These are phyloP conservation scores for Tigriopus californicus DNA, from an alignment of 2,888 invertebrate genomes.

Conservation along the genomic window DNA sequence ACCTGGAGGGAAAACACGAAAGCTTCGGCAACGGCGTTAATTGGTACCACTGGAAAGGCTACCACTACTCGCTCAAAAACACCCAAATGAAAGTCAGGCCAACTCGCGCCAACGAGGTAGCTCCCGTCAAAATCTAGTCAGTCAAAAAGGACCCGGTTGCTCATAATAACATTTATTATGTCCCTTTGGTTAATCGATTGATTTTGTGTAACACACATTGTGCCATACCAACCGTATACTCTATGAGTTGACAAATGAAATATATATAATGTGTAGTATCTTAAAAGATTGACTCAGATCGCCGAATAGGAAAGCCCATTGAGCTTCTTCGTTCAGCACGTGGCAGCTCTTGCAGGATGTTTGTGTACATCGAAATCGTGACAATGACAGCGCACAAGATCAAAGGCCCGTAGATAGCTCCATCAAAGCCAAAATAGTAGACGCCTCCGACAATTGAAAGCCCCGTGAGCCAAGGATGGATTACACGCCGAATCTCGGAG, in stretches of 20 bases:
- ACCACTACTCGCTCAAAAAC: constrained; percentile 22
- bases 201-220: no score
- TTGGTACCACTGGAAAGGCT: constrained; percentile 22
- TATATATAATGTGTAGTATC: no score
- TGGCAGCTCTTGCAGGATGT: constrained; percentile 19
- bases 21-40: constrained; percentile 22
- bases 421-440: constrained; percentile 88
- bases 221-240: no score
- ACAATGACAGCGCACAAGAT: constrained; percentile 85
- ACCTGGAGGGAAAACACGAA: constrained; percentile 20
- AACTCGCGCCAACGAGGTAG: neutral
- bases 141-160: no score
- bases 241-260: no score
- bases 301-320: no score
- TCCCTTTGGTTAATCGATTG: no score
- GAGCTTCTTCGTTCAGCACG: neutral
- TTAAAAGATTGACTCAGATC: no score
- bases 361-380: constrained; percentile 50
- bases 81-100: constrained; percentile 22
- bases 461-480: constrained; percentile 32
- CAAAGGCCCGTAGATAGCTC: constrained; percentile 88
- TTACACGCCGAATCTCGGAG: constrained; percentile 77
- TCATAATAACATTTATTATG: no score
- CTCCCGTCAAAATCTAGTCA: no score
- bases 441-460: constrained; percentile 94